A percentile compares a stretch with the other conserved stretches of the same genome.
These are phyloP conservation scores for Panthera leo DNA, from an alignment of 2,113 vertebrate genomes.

Conservation along the genomic window DNA sequence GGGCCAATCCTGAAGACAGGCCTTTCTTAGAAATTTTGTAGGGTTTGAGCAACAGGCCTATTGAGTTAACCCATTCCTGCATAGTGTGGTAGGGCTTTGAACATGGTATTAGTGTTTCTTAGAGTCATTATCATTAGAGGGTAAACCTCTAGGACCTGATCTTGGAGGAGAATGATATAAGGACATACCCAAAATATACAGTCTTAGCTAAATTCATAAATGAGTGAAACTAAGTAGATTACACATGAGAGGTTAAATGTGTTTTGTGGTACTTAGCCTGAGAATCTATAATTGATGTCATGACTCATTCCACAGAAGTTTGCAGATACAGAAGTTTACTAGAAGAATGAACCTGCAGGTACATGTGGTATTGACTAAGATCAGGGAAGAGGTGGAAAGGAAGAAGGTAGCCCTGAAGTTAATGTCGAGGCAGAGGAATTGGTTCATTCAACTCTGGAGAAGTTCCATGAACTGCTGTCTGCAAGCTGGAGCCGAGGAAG, in stretches of 20 bases:
- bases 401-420: neutral
- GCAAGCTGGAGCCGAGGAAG: neutral
- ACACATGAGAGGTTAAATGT: neutral
- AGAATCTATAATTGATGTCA: neutral
- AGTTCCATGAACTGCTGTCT: neutral
- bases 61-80: neutral
- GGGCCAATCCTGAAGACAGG: neutral
- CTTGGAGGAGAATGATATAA: neutral
- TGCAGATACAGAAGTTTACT: neutral
- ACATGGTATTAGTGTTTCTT: neutral
- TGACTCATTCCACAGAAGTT: neutral
- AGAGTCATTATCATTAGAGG: neutral
- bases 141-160: neutral
- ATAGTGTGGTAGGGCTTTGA: neutral
- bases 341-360: neutral
- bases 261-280: neutral
- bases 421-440: neutral
- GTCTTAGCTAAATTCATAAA: constrained; percentile 3
- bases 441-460: neutral
- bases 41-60: neutral
- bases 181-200: neutral
- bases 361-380: neutral
- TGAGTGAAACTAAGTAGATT: neutral
- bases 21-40: neutral
- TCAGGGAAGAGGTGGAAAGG: neutral